These are phyloP conservation scores for Tolypeutes matacus DNA, from an alignment of 2,797 vertebrate genomes.

Conservation along the genomic window DNA sequence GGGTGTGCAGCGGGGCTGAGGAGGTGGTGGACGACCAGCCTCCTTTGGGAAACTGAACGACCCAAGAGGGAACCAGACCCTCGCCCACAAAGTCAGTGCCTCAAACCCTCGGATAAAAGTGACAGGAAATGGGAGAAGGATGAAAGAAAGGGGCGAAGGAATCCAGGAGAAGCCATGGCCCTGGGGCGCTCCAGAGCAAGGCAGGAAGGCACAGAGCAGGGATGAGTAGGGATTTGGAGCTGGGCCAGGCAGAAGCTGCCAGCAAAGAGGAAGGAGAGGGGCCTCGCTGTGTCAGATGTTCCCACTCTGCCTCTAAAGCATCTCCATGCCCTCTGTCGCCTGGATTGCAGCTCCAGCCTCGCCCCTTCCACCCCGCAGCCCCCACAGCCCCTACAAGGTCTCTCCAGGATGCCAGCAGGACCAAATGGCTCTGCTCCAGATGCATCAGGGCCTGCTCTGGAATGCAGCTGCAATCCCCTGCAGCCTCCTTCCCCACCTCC, in stretches of 20 bases:
- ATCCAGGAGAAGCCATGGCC: neutral
- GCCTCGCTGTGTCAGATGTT: neutral
- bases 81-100: neutral
- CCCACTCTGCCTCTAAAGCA: neutral
- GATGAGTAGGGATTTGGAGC: neutral
- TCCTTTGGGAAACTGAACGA: neutral
- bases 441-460: neutral
- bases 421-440: neutral
- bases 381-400: rapidly evolving
- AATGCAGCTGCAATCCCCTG: neutral
- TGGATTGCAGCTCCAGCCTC: neutral
- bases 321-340: too few species aligned
- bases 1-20: neutral
- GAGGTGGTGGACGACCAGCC: neutral
- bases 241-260: neutral
- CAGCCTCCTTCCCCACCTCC: neutral
- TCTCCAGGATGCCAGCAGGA: neutral
- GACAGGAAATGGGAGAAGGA: neutral
- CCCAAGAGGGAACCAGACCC: neutral
- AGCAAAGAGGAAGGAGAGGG: neutral
- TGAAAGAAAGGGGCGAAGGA: neutral
- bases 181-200: neutral
- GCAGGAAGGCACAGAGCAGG: too few species aligned
- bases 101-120: neutral
- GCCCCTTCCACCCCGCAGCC: neutral